A percentile compares a stretch with the other conserved stretches of the same genome.
These are phyloP conservation scores for Nephrocerus scutellatus DNA, from an alignment of 2,888 invertebrate species.

Conservation along the genomic window DNA sequence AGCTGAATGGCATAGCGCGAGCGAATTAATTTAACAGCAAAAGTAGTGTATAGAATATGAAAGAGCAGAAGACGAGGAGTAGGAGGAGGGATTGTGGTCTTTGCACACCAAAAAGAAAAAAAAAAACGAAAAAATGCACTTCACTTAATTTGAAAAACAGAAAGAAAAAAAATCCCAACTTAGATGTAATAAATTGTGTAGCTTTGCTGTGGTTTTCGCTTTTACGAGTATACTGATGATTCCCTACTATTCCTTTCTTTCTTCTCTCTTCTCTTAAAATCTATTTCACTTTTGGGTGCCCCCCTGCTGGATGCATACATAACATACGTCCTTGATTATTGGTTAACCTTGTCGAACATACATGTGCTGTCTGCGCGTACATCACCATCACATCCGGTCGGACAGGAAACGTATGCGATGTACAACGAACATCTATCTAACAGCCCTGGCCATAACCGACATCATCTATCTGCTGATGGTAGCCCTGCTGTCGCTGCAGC, in stretches of 20 bases:
- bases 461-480: conserved; percentile 61
- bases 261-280: conserved; percentile 1
- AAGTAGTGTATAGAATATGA: too few species aligned
- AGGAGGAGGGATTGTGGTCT: too few species aligned
- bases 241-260: background rate
- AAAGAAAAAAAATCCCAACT: too few species aligned
- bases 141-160: too few species aligned
- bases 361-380: background rate
- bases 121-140: too few species aligned
- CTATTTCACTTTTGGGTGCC: background rate
- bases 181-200: too few species aligned
- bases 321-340: conserved; percentile 12
- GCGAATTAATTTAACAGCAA: too few species aligned
- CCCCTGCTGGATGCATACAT: conserved; percentile 16
- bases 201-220: too few species aligned
- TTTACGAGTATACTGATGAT: too few species aligned
- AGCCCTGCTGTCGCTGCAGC: conserved; percentile 56
- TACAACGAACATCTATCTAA: conserved; percentile 68
- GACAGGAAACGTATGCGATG: conserved; percentile 61
- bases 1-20: too few species aligned
- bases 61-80: too few species aligned
- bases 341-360: background rate
- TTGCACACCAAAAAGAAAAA: too few species aligned
- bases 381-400: conserved; percentile 10
- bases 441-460: conserved; percentile 65